Evolutionary conservation across 35 echinoderm and acorn worm genomes (phyloP).

Genomic region (Hemicentrotus pulcherrimus): DNA sequence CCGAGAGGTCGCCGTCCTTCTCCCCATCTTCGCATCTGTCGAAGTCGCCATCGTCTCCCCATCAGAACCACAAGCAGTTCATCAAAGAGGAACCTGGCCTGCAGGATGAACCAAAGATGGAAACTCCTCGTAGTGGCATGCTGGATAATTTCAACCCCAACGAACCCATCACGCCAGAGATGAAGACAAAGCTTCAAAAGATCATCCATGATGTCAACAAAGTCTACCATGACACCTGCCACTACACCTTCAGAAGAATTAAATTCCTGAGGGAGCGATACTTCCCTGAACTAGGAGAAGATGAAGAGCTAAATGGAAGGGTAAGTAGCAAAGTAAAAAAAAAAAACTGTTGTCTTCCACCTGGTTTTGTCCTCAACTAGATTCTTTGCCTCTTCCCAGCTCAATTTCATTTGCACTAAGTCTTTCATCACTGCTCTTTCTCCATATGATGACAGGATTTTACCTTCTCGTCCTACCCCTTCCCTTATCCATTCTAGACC

Average conservation of each 20-base stretch:
- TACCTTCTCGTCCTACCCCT: no score
- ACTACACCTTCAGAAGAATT: conserved; percentile 93
- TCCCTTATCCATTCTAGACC: no score
- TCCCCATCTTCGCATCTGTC: not conserved
- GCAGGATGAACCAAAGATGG: not conserved
- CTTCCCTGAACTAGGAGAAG: conserved; percentile 82
- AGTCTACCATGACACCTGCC: conserved; percentile 92
- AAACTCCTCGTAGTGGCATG: not conserved
- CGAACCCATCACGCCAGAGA: conserved; percentile 78
- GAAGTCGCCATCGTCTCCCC: not conserved
- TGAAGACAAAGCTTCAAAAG: conserved; percentile 70
- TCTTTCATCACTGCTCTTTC: no score
- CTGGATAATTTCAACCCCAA: conserved; percentile 79
- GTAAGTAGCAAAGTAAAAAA: conserved; percentile 54
- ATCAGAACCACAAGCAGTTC: conserved; percentile 35
- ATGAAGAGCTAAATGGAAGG: conserved; percentile 72
- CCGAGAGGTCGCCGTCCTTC: conserved; percentile 12
- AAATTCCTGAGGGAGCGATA: conserved; percentile 81
- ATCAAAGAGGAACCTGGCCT: conserved; percentile 61
- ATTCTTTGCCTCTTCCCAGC: no score
- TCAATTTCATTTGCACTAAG: no score
- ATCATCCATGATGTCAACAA: conserved; percentile 84
- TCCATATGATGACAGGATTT: no score
- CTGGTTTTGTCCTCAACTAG: no score
- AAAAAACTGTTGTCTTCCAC: no score